Evolutionary conservation across 1,140 invertebrate genomes (phyloP).

Genomic region (Trachelipus rathkii): DNA sequence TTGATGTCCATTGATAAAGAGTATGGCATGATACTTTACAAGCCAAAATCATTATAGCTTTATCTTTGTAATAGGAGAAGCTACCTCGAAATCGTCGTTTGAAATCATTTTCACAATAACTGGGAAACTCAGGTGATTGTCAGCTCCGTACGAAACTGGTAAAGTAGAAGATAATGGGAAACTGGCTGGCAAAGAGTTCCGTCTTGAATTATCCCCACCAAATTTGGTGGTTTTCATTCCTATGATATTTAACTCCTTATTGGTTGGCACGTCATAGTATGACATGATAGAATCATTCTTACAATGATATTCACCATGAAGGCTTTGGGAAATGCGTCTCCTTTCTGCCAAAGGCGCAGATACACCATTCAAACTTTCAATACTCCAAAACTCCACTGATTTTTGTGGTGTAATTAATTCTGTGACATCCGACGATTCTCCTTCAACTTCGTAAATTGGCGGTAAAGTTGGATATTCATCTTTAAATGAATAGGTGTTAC

Average conservation of each 20-base stretch:
- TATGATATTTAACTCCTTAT: neutral
- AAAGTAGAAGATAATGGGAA: neutral
- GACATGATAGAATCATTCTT: slow-evolving; percentile 42
- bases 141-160: too few relatives aligned
- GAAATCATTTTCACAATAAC: too few relatives aligned
- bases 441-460: slow-evolving; percentile 42
- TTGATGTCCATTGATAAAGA: too few relatives aligned
- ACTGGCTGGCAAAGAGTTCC: neutral
- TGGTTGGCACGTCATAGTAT: slow-evolving; percentile 31
- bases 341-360: neutral
- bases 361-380: slow-evolving; percentile 33
- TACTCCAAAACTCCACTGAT: slow-evolving; percentile 39
- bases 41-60: too few relatives aligned
- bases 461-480: slow-evolving; percentile 38
- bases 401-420: slow-evolving; percentile 30
- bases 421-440: slow-evolving; percentile 35
- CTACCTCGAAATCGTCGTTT: too few relatives aligned
- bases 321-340: neutral
- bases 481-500: neutral
- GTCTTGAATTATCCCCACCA: neutral
- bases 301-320: slow-evolving; percentile 31
- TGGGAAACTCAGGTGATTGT: too few relatives aligned
- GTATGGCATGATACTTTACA: too few relatives aligned
- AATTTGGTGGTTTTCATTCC: too few relatives aligned
- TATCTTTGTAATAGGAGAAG: too few relatives aligned